Conservation (phyloP, 2,888 invertebrate species). For the Alcis repandata region DNA sequence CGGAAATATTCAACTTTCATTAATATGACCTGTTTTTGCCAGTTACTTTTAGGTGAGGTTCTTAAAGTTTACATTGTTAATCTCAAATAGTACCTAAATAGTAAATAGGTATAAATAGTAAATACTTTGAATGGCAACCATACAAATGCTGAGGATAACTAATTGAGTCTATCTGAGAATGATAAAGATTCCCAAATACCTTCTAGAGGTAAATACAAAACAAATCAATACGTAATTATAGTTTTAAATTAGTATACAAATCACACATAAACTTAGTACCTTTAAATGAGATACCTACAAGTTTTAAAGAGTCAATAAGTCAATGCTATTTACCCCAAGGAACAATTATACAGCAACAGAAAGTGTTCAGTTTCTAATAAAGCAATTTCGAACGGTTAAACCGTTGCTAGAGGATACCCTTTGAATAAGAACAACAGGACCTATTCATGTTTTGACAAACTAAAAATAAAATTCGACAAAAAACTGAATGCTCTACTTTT, state of each 20-base stretch:
- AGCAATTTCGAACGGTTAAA: conserved; percentile 11
- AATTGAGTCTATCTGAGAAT: too few species aligned
- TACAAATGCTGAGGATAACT: too few species aligned
- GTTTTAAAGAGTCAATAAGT: too few species aligned
- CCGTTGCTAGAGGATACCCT: conserved; percentile 14
- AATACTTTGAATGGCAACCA: too few species aligned
- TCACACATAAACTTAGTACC: too few species aligned
- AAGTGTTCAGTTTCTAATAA: conserved; percentile 8
- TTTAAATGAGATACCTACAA: too few species aligned
- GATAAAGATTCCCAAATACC: too few species aligned
- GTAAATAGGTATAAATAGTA: too few species aligned
- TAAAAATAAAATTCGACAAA: conserved; percentile 29
- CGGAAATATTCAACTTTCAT: conserved; percentile 40
- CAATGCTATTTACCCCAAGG: background rate
- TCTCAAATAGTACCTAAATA: too few species aligned
- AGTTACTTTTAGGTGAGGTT: background rate
- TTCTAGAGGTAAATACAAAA: too few species aligned
- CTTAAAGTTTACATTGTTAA: background rate
- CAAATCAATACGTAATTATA: too few species aligned
- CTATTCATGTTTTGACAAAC: conserved; percentile 8
- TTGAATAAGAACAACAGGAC: conserved; percentile 8
- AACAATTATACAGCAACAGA: conserved; percentile 15
- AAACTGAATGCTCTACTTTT: conserved; percentile 50
- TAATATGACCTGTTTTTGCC: conserved; percentile 20
- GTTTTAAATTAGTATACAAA: too few species aligned